Evolutionary conservation across 2,888 invertebrate species (phyloP).

Genomic region (Caenorhabditis japonica): DNA sequence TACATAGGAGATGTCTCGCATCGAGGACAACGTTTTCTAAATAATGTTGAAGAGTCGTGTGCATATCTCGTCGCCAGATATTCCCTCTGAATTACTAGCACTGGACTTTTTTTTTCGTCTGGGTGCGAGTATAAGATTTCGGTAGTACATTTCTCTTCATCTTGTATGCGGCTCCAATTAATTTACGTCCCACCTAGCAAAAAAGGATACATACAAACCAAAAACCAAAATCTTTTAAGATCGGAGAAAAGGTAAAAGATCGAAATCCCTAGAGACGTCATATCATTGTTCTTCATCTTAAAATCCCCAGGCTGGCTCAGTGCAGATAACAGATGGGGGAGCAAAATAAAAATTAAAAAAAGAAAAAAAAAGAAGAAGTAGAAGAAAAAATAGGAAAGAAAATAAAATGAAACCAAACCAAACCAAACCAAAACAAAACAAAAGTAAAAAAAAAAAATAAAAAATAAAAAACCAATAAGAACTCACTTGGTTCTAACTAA

Average conservation of each 20-base stretch:
- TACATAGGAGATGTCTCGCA: constrained; percentile 15
- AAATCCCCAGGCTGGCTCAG: neutral
- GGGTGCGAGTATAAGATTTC: constrained; percentile 35
- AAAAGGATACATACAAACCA: constrained; percentile 17
- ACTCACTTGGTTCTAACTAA: no score
- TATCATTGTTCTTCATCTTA: constrained; percentile 41
- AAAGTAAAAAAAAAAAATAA: no score
- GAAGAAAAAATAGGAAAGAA: no score
- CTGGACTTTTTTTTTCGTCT: constrained; percentile 5
- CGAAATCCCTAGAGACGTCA: constrained; percentile 22
- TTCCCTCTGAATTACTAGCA: no score
- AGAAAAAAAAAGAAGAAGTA: neutral
- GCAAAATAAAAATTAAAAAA: no score
- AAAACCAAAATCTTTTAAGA: constrained; percentile 26
- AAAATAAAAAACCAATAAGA: no score
- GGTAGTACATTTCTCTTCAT: constrained; percentile 25
- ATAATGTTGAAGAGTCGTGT: constrained; percentile 18
- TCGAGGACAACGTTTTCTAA: constrained; percentile 1
- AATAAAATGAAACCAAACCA: no score
- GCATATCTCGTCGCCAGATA: constrained; percentile 31
- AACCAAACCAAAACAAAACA: no score
- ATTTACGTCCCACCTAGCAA: constrained; percentile 18
- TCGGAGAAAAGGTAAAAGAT: constrained; percentile 27
- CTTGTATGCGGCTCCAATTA: constrained; percentile 43
- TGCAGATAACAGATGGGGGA: no score